These are phyloP conservation scores for Urosaurus nigricauda DNA, from an alignment of 2,797 vertebrate species.

Conservation along the genomic window DNA sequence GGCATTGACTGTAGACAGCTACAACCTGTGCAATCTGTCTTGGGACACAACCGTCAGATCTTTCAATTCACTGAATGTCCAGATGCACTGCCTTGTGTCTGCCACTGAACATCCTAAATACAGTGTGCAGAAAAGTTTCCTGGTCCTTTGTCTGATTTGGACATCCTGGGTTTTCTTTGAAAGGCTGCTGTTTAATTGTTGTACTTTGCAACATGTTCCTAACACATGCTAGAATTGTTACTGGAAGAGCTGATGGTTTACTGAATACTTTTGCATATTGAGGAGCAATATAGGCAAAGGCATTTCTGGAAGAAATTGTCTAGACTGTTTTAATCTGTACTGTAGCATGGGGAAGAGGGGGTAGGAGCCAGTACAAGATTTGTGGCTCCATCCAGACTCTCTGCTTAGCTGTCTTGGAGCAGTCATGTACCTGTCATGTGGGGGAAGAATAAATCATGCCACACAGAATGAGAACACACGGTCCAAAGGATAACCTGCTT, in stretches of 20 bases:
- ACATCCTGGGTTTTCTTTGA: neutral
- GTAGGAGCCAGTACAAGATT: neutral
- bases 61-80: neutral
- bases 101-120: neutral
- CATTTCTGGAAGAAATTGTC: conserved; percentile 47
- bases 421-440: neutral
- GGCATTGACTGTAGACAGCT: too few species aligned
- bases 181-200: conserved; percentile 8
- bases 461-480: neutral
- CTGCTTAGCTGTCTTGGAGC: neutral
- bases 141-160: neutral
- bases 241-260: conserved; percentile 13
- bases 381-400: conserved; percentile 8
- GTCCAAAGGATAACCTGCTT: neutral
- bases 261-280: conserved; percentile 18
- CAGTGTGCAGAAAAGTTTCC: neutral
- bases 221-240: neutral
- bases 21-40: neutral
- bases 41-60: neutral
- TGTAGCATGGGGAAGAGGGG: neutral
- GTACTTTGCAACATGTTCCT: conserved; percentile 10
- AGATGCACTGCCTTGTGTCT: neutral
- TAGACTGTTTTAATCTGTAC: conserved; percentile 40
- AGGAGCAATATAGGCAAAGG: conserved; percentile 22
- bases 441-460: neutral